Evolutionary conservation across 2,888 invertebrate genomes (phyloP).

Genomic region (Eupithecia centaureata): DNA sequence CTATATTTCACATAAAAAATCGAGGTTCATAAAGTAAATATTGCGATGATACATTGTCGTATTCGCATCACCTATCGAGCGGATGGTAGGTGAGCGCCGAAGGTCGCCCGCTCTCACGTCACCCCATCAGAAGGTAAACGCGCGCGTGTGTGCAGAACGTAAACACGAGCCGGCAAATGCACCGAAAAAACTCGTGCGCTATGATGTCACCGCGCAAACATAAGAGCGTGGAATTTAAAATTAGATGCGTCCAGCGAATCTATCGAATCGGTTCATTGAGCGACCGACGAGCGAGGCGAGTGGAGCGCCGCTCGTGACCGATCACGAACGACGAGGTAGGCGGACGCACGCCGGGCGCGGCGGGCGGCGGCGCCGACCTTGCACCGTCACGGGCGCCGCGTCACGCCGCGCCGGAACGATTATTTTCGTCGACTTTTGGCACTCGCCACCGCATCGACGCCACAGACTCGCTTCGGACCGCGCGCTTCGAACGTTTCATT

Average conservation of each 20-base stretch:
- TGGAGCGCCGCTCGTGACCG: conserved; percentile 77
- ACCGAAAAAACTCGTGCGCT: conserved; percentile 71
- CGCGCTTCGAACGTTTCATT: conserved; percentile 57
- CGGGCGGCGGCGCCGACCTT: conserved; percentile 66
- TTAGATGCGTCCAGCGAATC: conserved; percentile 76
- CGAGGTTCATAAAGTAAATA: neutral
- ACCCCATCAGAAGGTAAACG: conserved; percentile 60
- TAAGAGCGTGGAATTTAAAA: conserved; percentile 75
- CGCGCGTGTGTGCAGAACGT: conserved; percentile 71
- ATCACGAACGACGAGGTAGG: conserved; percentile 77
- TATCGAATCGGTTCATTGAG: conserved; percentile 78
- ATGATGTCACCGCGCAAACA: conserved; percentile 82
- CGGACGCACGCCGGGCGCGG: conserved; percentile 50
- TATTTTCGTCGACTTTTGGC: conserved; percentile 82
- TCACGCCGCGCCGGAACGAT: conserved; percentile 73
- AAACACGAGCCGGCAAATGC: conserved; percentile 75
- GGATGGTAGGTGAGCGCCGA: conserved; percentile 46
- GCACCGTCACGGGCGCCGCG: conserved; percentile 74
- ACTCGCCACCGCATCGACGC: conserved; percentile 63
- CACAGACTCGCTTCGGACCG: conserved; percentile 55
- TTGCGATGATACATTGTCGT: conserved; percentile 12
- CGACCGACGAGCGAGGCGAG: conserved; percentile 81
- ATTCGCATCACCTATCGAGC: conserved; percentile 42
- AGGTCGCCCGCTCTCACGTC: conserved; percentile 64
- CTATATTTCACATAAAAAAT: conserved; percentile 1